Evolutionary conservation across 1,140 invertebrate species (phyloP).

Genomic region (Hylaeus anthracinus): DNA sequence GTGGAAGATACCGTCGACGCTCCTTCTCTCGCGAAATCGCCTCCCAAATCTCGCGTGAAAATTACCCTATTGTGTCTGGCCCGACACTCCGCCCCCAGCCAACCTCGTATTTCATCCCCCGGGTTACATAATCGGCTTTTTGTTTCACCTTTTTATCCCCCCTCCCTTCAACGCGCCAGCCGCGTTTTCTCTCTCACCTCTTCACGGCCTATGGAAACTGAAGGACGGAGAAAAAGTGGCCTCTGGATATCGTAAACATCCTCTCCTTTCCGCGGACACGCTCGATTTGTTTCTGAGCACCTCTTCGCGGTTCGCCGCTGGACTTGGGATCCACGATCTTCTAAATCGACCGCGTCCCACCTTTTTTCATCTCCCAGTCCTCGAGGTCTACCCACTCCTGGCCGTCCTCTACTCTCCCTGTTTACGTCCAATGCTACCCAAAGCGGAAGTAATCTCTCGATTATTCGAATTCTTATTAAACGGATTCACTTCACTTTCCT

Average conservation of each 20-base stretch:
- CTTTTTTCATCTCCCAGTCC: neutral
- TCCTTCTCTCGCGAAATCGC: constrained; percentile 75
- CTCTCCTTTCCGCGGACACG: constrained; percentile 21
- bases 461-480: too few species aligned
- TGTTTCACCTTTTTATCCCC: constrained; percentile 80
- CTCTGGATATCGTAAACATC: constrained; percentile 60
- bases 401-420: neutral
- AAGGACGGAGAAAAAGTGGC: constrained; percentile 49
- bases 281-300: constrained; percentile 66
- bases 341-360: constrained; percentile 54
- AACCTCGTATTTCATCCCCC: constrained; percentile 75
- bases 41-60: constrained; percentile 81
- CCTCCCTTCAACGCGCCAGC: neutral
- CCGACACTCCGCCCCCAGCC: constrained; percentile 40
- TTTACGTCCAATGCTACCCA: neutral
- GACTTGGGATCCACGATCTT: constrained; percentile 15
- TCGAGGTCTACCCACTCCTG: constrained; percentile 17
- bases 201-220: neutral
- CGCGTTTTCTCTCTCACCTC: constrained; percentile 18
- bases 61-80: constrained; percentile 79
- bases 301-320: constrained; percentile 48
- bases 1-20: constrained; percentile 36
- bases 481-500: too few species aligned
- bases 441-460: too few species aligned
- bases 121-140: constrained; percentile 80